phyloP scores from a whole-genome alignment of 2,888 invertebrate genomes.

The Polyploca ridens region DNA sequence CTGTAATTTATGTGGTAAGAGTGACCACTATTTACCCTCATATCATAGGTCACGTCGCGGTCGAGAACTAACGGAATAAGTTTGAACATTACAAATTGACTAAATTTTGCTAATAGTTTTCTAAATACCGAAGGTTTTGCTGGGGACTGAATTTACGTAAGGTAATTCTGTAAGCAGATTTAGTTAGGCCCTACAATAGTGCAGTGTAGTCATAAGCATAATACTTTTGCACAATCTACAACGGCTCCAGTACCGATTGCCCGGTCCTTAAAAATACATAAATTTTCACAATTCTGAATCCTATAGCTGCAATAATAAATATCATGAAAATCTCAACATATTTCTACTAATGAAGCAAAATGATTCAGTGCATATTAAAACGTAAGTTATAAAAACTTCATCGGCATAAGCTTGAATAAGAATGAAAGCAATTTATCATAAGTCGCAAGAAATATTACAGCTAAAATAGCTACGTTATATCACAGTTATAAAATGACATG shows the following conservation, averaged over 20 bases:
- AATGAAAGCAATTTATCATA: slow-evolving; percentile 4
- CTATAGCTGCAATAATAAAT: no score
- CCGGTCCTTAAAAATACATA: no score
- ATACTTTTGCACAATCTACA: no score
- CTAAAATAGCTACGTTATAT: background rate
- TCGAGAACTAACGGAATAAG: slow-evolving; percentile 31
- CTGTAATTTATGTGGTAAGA: slow-evolving; percentile 58
- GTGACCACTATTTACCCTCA: slow-evolving; percentile 55
- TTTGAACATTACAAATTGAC: slow-evolving; percentile 21
- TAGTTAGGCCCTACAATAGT: background rate
- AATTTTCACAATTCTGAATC: no score
- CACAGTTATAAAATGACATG: background rate
- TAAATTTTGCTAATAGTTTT: slow-evolving; percentile 5
- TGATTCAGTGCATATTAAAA: background rate
- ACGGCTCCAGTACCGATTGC: background rate
- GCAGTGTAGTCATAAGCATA: background rate
- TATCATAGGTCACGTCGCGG: slow-evolving; percentile 45
- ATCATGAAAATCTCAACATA: no score
- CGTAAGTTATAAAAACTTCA: slow-evolving; percentile 8
- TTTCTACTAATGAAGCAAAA: background rate
- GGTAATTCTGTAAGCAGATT: background rate
- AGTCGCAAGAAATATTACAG: background rate
- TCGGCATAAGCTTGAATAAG: background rate
- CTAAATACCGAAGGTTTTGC: background rate
- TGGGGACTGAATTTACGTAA: background rate